These are phyloP conservation scores for Hypanus sabinus DNA, from an alignment of 2,113 vertebrate species.

Conservation along the genomic window DNA sequence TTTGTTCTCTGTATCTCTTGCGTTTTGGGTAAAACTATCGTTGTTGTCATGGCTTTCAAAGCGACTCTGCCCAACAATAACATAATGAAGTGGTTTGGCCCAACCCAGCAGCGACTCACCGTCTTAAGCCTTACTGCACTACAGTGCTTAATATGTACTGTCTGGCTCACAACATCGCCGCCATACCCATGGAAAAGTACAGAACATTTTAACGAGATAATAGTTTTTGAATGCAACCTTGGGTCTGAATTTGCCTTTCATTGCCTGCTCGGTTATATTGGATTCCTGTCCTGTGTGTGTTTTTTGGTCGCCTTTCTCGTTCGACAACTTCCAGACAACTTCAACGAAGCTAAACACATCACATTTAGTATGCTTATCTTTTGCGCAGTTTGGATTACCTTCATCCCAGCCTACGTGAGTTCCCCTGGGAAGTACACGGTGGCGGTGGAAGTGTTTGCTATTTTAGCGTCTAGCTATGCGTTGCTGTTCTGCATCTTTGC, in stretches of 20 bases:
- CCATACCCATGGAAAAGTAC: conserved; percentile 50
- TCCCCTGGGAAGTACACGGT: too few relatives aligned
- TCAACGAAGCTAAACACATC: too few relatives aligned
- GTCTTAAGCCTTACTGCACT: conserved; percentile 50
- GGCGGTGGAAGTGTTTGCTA: too few relatives aligned
- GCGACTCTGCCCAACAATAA: too few relatives aligned
- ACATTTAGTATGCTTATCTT: too few relatives aligned
- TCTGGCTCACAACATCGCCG: conserved; percentile 53
- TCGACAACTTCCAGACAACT: neutral
- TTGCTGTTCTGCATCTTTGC: too few relatives aligned
- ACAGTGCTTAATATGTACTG: conserved; percentile 51
- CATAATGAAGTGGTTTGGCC: conserved; percentile 55
- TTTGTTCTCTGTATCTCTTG: conserved; percentile 58
- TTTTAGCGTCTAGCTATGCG: too few relatives aligned
- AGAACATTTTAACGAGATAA: conserved; percentile 28
- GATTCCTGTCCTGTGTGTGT: conserved; percentile 40
- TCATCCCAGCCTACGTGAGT: too few relatives aligned
- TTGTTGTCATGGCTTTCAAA: conserved; percentile 48
- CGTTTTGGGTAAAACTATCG: conserved; percentile 55
- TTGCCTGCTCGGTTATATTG: conserved; percentile 52
- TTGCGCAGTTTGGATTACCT: too few relatives aligned
- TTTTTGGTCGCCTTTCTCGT: neutral
- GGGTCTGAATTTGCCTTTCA: conserved; percentile 46
- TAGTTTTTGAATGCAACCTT: too few relatives aligned
- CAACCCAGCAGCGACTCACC: conserved; percentile 40